Percentiles rank a stretch among this genome's conserved stretches.
Evolutionary conservation across 2,797 vertebrate genomes (phyloP).

Genomic region (Schizopygopsis malacanthus): DNA sequence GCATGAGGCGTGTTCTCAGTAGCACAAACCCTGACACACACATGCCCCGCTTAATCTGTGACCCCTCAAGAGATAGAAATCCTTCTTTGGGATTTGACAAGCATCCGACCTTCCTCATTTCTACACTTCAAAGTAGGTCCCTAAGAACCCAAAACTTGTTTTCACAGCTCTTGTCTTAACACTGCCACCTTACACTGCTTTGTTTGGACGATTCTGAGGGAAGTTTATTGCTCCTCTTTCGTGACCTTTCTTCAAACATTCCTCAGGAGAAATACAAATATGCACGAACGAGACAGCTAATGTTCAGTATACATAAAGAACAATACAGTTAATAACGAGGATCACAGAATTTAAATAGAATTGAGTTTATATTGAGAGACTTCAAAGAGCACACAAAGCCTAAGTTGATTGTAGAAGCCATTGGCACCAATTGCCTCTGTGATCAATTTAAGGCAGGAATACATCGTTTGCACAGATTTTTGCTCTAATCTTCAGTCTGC

Average conservation of each 20-base stretch:
- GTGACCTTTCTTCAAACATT: not conserved
- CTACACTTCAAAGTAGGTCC: constrained; percentile 18
- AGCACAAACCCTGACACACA: not conserved
- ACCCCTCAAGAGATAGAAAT: constrained; percentile 20
- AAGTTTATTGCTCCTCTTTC: not conserved
- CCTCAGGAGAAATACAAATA: not conserved
- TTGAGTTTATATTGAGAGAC: not conserved
- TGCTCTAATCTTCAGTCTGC: not conserved
- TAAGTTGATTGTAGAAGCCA: not conserved
- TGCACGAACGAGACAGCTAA: not conserved
- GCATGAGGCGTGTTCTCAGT: not conserved
- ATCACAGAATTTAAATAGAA: not conserved
- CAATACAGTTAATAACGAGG: not conserved
- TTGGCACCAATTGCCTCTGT: not conserved
- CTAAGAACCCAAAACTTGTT: not conserved
- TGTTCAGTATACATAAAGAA: not conserved
- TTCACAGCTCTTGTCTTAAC: constrained; percentile 18
- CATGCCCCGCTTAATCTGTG: not conserved
- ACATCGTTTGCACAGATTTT: not conserved
- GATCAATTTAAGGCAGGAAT: not conserved
- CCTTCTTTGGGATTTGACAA: not conserved
- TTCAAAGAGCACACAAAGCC: not conserved
- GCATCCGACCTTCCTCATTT: not conserved
- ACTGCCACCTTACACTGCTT: not conserved
- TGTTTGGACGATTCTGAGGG: not conserved